Evolutionary conservation across 1,140 invertebrate species (phyloP).

Genomic region (Aphelenchoides fujianensis): DNA sequence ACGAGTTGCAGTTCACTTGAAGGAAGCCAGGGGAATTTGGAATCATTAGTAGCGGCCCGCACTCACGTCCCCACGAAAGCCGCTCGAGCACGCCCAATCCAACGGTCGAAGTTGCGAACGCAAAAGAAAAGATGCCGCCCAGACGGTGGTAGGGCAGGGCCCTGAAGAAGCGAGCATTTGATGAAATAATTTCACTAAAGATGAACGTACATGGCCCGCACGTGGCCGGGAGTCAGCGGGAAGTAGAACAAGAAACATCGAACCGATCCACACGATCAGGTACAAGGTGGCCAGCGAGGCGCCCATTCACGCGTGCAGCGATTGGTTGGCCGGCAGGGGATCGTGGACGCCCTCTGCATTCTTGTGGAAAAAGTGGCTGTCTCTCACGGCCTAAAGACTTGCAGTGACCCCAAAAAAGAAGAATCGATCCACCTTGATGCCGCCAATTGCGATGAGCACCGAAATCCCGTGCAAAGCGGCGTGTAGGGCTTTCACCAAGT

Average conservation of each 20-base stretch:
- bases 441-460: background rate
- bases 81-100: background rate
- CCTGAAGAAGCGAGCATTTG: background rate
- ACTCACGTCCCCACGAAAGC: background rate
- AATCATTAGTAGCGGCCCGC: background rate
- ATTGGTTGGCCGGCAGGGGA: background rate
- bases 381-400: constrained; percentile 1
- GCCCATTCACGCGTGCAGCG: constrained; percentile 10
- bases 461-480: constrained; percentile 1
- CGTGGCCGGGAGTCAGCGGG: constrained; percentile 7
- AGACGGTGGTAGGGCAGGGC: background rate
- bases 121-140: background rate
- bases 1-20: background rate
- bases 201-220: background rate
- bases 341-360: background rate
- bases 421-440: no score
- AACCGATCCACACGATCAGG: background rate
- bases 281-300: background rate
- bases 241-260: constrained; percentile 2
- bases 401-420: no score
- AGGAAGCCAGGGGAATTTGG: background rate
- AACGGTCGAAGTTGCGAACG: background rate
- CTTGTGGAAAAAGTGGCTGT: background rate
- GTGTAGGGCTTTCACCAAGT: constrained; percentile 16
- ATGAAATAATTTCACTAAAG: background rate